phyloP scores from a whole-genome alignment of 2,113 vertebrate species.

The Motacilla tschutschensis region DNA sequence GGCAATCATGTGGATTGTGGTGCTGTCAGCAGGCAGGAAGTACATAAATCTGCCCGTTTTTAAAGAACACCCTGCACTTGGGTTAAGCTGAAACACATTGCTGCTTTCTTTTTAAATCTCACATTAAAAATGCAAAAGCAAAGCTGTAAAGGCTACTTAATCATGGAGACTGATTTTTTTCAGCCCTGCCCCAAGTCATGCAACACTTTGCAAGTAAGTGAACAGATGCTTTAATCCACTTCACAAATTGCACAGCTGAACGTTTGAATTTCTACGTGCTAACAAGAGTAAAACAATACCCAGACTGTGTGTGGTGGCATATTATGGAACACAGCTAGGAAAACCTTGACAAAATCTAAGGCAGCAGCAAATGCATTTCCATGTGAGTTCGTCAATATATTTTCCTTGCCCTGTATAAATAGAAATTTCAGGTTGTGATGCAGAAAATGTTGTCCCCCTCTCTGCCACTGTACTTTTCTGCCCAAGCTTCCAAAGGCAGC shows the following conservation, averaged over 20 bases:
- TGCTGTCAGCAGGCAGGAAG: background rate
- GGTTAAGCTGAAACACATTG: background rate
- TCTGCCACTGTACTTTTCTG: background rate
- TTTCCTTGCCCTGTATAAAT: background rate
- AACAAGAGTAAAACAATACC: background rate
- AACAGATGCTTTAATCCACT: background rate
- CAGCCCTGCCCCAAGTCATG: background rate
- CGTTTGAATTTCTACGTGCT: background rate
- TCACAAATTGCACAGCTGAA: background rate
- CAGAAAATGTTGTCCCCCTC: background rate
- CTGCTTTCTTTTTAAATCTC: background rate
- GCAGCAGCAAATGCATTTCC: background rate
- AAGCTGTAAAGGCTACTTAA: background rate
- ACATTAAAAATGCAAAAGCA: background rate
- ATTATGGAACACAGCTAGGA: background rate
- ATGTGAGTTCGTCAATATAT: fast-evolving
- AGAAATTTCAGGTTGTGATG: background rate
- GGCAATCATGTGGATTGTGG: fast-evolving
- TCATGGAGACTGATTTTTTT: background rate
- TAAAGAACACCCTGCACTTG: background rate
- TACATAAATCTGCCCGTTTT: background rate
- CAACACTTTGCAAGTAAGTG: background rate
- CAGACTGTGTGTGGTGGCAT: background rate
- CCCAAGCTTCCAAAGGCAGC: background rate
- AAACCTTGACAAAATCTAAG: background rate